Conservation (phyloP, 2,888 invertebrate genomes). For the Acleris sparsana region DNA sequence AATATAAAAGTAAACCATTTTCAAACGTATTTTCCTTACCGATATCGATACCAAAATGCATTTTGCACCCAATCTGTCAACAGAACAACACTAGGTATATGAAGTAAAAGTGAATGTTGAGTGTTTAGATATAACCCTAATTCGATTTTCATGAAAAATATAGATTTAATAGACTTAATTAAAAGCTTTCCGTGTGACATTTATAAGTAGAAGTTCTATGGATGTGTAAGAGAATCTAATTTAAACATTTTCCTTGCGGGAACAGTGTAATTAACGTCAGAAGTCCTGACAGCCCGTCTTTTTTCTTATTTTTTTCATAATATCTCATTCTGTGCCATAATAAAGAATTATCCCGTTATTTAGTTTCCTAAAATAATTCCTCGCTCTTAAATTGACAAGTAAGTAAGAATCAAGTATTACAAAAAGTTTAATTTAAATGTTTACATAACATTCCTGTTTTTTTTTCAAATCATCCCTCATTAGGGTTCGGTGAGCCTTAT, state of each 20-base stretch:
- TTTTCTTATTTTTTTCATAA: slow-evolving; percentile 5
- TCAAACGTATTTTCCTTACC: not conserved
- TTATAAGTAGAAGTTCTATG: not conserved
- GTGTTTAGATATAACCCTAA: slow-evolving; percentile 48
- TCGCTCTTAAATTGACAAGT: not conserved
- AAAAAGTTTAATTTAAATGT: slow-evolving; percentile 19
- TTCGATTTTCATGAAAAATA: slow-evolving; percentile 34
- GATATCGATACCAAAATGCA: slow-evolving; percentile 30
- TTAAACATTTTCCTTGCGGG: not conserved
- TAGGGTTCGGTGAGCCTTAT: not conserved
- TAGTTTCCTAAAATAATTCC: not conserved
- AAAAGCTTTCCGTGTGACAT: not conserved
- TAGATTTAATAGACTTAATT: slow-evolving; percentile 1
- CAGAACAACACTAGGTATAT: slow-evolving; percentile 27
- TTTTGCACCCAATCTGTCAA: slow-evolving; percentile 18
- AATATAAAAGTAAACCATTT: not conserved
- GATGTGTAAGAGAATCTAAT: slow-evolving; percentile 1
- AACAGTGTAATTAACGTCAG: slow-evolving; percentile 6
- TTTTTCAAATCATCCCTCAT: not conserved
- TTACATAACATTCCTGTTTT: slow-evolving; percentile 30
- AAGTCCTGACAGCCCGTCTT: slow-evolving; percentile 18
- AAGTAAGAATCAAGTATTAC: slow-evolving; percentile 1
- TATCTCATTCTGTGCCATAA: slow-evolving; percentile 7
- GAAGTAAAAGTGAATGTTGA: slow-evolving; percentile 40
- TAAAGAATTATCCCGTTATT: not conserved